These are phyloP conservation scores for Corapipo altera DNA, from an alignment of 2,113 vertebrate genomes.

Conservation along the genomic window DNA sequence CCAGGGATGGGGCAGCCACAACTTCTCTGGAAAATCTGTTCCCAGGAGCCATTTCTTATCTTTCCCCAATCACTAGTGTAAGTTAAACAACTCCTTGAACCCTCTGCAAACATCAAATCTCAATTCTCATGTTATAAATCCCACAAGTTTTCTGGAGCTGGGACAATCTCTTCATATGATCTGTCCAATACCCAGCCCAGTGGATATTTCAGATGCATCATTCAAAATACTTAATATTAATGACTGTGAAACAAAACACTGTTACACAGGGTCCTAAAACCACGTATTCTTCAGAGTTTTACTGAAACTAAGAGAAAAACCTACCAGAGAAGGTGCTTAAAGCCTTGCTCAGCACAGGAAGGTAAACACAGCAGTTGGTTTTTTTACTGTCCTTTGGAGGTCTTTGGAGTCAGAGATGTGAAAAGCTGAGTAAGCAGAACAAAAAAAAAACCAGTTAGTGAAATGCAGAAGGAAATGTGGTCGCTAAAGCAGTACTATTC, in stretches of 20 bases:
- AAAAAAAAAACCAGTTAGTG: background rate
- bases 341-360: background rate
- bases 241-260: background rate
- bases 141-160: background rate
- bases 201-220: background rate
- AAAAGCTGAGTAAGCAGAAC: conserved; percentile 52
- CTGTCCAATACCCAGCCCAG: background rate
- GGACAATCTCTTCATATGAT: background rate
- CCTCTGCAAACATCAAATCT: background rate
- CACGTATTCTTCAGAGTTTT: background rate
- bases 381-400: background rate
- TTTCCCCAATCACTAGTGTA: background rate
- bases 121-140: background rate
- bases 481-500: conserved; percentile 35
- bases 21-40: background rate
- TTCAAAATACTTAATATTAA: background rate
- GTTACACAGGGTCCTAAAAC: background rate
- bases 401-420: background rate
- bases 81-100: background rate
- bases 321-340: background rate
- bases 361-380: background rate
- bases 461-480: conserved; percentile 31
- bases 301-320: background rate
- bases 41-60: background rate
- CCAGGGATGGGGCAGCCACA: background rate